Percentiles rank a stretch among this genome's conserved stretches.
phyloP scores from a whole-genome alignment of 2,888 invertebrate species.

The Idaea straminata region DNA sequence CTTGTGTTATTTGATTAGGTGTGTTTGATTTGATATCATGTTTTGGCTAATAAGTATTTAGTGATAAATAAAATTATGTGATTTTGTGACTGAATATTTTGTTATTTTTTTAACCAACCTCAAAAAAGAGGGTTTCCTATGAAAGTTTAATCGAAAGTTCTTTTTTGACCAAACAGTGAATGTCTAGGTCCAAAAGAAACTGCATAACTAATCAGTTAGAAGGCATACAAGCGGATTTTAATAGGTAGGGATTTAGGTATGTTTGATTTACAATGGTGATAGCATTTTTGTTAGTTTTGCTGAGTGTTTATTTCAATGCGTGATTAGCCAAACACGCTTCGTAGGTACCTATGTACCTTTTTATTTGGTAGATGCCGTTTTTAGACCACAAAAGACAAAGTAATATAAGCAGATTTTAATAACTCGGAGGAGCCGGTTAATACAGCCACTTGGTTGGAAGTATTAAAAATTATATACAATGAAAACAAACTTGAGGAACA shows the following conservation, averaged over 20 bases:
- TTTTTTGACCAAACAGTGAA: no score
- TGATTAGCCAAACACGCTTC: neutral
- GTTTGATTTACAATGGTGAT: no score
- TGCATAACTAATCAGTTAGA: no score
- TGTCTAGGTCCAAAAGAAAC: no score
- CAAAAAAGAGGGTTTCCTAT: no score
- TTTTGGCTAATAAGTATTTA: constrained; percentile 2
- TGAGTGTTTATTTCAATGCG: no score
- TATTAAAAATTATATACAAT: constrained; percentile 38
- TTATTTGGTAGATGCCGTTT: neutral
- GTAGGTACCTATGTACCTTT: neutral
- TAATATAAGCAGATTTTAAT: constrained; percentile 22
- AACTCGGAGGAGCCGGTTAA: constrained; percentile 19
- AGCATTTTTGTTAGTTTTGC: no score
- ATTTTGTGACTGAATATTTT: neutral
- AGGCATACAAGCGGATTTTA: no score
- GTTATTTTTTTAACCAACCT: neutral
- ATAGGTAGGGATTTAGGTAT: no score
- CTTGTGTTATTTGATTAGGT: constrained; percentile 8
- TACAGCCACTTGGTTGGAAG: constrained; percentile 18
- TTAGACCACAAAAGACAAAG: neutral
- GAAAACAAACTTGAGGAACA: constrained; percentile 31
- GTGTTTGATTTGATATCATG: constrained; percentile 11
- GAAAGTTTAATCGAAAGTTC: no score
- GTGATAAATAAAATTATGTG: constrained; percentile 7